Conservation (phyloP, 2,888 invertebrate genomes). For the Microctonus hyperodae region DNA sequence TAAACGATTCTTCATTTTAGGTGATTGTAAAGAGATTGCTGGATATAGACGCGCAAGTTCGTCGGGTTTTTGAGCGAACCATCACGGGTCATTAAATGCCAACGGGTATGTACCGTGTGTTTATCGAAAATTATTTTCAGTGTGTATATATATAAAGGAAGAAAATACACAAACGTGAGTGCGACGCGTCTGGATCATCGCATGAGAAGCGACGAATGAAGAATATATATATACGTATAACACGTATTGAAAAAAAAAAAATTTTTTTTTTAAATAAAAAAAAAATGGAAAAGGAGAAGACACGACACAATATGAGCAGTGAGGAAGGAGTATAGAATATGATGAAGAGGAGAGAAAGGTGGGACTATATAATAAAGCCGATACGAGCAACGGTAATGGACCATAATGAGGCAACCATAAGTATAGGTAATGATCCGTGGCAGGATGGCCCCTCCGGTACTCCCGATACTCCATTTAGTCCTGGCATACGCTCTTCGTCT, state of each 20-base stretch:
- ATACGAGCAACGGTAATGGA: conserved; percentile 60
- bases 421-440: conserved; percentile 57
- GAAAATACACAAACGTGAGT: neutral
- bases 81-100: conserved; percentile 36
- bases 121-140: conserved; percentile 55
- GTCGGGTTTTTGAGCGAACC: conserved; percentile 18
- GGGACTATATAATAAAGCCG: conserved; percentile 57
- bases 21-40: conserved; percentile 1
- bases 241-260: neutral
- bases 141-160: neutral
- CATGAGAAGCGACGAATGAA: conserved; percentile 7
- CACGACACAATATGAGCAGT: neutral
- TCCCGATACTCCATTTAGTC: conserved; percentile 42
- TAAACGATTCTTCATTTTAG: conserved; percentile 57
- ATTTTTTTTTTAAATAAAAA: too few species aligned
- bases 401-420: conserved; percentile 59
- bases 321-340: neutral
- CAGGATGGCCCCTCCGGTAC: conserved; percentile 48
- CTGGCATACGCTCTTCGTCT: conserved; percentile 32
- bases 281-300: neutral
- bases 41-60: conserved; percentile 20
- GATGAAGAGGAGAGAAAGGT: conserved; percentile 31
- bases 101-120: conserved; percentile 42
- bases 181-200: neutral
- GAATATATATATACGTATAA: neutral